phyloP scores from a whole-genome alignment of 2,113 vertebrate species.

The Ammodytes dubius region DNA sequence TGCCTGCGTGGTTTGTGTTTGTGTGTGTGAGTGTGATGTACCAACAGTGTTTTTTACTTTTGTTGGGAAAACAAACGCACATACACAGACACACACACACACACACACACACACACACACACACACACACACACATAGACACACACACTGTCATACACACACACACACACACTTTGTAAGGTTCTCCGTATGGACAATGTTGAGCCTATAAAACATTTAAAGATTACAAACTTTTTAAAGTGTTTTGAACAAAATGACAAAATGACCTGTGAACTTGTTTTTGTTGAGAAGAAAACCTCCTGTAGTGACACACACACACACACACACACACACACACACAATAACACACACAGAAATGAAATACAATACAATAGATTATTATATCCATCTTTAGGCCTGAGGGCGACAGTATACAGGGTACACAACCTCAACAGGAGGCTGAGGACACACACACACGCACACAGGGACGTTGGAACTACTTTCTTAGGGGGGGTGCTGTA shows the following conservation, averaged over 20 bases:
- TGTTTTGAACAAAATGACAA: background rate
- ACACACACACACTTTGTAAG: background rate
- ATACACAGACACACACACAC: too few species aligned
- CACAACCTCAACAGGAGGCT: slow-evolving; percentile 35
- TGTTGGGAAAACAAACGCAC: too few species aligned
- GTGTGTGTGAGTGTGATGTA: too few species aligned
- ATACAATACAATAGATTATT: background rate
- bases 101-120: too few species aligned
- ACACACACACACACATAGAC: too few species aligned
- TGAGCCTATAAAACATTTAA: background rate
- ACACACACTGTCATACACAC: too few species aligned
- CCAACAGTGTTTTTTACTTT: too few species aligned
- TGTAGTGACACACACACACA: background rate
- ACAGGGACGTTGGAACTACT: too few species aligned
- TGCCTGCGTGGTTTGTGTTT: too few species aligned
- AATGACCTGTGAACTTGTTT: background rate
- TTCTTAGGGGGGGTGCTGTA: too few species aligned
- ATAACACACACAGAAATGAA: background rate
- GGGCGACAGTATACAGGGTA: slow-evolving; percentile 37
- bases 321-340: background rate
- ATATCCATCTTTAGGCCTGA: slow-evolving; percentile 48
- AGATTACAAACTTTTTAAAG: background rate
- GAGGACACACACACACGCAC: slow-evolving; percentile 6
- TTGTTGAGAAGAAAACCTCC: background rate
- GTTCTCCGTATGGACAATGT: too few species aligned